phyloP scores from a whole-genome alignment of 2,888 invertebrate species.

The Noctua comes region DNA sequence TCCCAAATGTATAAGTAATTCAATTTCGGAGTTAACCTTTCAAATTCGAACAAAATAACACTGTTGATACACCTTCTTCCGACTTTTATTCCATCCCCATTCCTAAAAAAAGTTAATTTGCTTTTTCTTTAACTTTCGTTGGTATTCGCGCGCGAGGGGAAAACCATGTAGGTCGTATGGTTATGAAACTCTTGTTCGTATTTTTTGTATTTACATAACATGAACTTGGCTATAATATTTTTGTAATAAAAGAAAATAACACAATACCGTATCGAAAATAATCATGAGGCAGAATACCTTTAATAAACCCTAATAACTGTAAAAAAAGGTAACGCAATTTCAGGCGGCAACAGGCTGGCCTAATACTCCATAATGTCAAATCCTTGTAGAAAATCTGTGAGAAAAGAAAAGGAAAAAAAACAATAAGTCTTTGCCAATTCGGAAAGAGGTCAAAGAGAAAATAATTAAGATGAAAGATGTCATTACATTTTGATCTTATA shows the following conservation, averaged over 20 bases:
- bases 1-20: conserved; percentile 45
- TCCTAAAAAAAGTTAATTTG: conserved; percentile 59
- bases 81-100: conserved; percentile 52
- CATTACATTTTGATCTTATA: conserved; percentile 65
- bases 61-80: conserved; percentile 49
- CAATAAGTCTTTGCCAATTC: conserved; percentile 57
- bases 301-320: conserved; percentile 39
- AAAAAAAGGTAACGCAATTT: conserved; percentile 38
- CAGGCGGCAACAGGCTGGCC: conserved; percentile 44
- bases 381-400: conserved; percentile 53
- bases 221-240: conserved; percentile 24
- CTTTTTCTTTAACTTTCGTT: conserved; percentile 55
- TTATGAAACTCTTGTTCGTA: conserved; percentile 34
- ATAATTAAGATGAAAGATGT: conserved; percentile 67
- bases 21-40: conserved; percentile 51
- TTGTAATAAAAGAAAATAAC: conserved; percentile 32
- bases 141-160: conserved; percentile 27
- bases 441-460: conserved; percentile 54
- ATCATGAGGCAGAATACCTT: conserved; percentile 47
- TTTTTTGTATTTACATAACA: conserved; percentile 35
- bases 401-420: conserved; percentile 39
- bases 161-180: conserved; percentile 35
- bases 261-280: conserved; percentile 28
- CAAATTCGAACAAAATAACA: conserved; percentile 50
- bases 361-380: conserved; percentile 57